A percentile compares a stretch with the other conserved stretches of the same genome.
Evolutionary conservation across 2,113 vertebrate species (phyloP).

Genomic region (Cephalopterus ornatus): DNA sequence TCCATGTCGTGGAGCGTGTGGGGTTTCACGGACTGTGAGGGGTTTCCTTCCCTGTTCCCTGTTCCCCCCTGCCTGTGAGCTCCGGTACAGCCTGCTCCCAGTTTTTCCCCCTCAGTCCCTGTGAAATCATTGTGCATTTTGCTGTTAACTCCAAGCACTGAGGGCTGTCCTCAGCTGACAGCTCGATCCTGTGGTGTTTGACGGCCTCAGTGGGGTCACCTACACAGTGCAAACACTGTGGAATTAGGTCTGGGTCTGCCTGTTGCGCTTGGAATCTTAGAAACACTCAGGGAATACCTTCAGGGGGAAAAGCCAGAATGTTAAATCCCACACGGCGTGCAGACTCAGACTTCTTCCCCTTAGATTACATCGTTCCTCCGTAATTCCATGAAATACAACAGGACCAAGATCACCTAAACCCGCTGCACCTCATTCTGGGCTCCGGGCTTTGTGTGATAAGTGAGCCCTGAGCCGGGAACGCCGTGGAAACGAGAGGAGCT

Average conservation of each 20-base stretch:
- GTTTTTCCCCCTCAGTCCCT: background rate
- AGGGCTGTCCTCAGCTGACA: background rate
- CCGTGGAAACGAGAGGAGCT: background rate
- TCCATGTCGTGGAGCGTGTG: fast-evolving
- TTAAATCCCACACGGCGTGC: background rate
- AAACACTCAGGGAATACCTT: background rate
- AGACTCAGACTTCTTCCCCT: background rate
- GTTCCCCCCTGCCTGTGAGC: background rate
- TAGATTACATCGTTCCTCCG: background rate
- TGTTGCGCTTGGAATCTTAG: background rate
- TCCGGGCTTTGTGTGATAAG: background rate
- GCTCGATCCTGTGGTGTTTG: background rate
- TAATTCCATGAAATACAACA: background rate
- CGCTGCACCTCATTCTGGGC: background rate
- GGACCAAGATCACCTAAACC: background rate
- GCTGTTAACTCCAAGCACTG: background rate
- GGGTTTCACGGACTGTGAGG: background rate
- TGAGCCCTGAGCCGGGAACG: fast-evolving
- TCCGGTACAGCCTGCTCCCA: background rate
- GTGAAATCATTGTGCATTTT: background rate
- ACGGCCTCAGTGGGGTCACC: background rate
- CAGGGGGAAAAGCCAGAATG: background rate
- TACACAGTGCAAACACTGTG: fast-evolving
- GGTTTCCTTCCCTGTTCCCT: background rate
- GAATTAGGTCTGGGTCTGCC: background rate